Evolutionary conservation across 2,113 vertebrate species (phyloP).

Genomic region (Paradoxurus hermaphroditus): DNA sequence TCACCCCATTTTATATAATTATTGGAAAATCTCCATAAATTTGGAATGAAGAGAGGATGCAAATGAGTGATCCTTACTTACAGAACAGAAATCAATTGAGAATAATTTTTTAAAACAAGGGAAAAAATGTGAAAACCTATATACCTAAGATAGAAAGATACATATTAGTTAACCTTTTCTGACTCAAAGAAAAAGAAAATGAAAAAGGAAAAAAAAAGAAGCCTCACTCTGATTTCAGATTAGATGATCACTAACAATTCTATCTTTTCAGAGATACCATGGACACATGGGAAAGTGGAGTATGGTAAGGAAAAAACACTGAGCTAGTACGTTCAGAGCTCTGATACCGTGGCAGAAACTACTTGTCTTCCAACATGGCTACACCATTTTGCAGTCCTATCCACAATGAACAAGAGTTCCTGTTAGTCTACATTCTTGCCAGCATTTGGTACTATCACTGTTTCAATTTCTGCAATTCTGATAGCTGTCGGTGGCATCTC

Average conservation of each 20-base stretch:
- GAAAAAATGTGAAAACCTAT: not conserved
- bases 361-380: not conserved
- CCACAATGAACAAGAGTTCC: not conserved
- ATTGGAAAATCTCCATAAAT: not conserved
- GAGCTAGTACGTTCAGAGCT: not conserved
- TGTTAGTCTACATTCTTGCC: not conserved
- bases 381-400: not conserved
- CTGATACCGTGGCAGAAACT: not conserved
- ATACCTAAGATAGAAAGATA: not conserved
- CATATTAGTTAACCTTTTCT: not conserved
- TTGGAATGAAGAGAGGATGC: conserved; percentile 4
- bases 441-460: not conserved
- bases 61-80: conserved; percentile 14
- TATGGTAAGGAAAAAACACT: not conserved
- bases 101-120: not conserved
- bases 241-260: not conserved
- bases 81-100: not conserved
- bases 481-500: not conserved
- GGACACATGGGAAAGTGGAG: not conserved
- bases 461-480: not conserved
- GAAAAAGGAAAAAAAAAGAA: not conserved
- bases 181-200: not conserved
- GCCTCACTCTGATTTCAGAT: not conserved
- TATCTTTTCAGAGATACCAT: not conserved
- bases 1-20: not conserved